Evolutionary conservation across 2,888 invertebrate genomes (phyloP).

Genomic region (Timema podura): DNA sequence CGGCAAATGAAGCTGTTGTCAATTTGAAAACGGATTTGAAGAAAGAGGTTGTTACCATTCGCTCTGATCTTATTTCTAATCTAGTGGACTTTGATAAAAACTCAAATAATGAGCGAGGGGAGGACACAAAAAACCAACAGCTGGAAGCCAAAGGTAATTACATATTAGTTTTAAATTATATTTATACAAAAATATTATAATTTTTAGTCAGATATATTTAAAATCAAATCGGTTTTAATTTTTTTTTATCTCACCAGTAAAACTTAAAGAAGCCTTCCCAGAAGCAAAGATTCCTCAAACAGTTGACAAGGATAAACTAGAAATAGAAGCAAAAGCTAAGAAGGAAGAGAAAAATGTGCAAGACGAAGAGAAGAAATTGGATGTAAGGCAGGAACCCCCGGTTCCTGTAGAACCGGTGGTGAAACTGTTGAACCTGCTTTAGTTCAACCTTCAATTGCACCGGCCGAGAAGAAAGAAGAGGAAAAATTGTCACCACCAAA

Average conservation of each 20-base stretch:
- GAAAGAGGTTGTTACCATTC: background rate
- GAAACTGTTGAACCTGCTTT: no score
- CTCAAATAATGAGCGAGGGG: no score
- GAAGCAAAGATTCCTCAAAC: background rate
- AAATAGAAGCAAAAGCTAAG: background rate
- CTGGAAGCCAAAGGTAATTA: no score
- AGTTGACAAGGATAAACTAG: slow-evolving; percentile 17
- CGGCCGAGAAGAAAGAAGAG: no score
- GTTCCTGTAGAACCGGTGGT: slow-evolving; percentile 42
- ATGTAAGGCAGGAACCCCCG: slow-evolving; percentile 42
- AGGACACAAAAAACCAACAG: no score
- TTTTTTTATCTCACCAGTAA: background rate
- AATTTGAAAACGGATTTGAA: no score
- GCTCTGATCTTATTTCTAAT: slow-evolving; percentile 3
- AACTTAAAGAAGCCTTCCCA: background rate
- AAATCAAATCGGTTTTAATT: background rate
- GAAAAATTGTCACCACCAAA: no score
- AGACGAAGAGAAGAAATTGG: slow-evolving; percentile 24
- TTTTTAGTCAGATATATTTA: background rate
- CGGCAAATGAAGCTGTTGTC: slow-evolving; percentile 39
- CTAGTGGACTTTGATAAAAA: no score
- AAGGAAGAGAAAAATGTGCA: background rate
- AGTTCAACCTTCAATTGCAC: no score
- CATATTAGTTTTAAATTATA: no score
- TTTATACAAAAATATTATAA: no score